Evolutionary conservation across 2,888 invertebrate species (phyloP).

Genomic region (Erebia ligea): DNA sequence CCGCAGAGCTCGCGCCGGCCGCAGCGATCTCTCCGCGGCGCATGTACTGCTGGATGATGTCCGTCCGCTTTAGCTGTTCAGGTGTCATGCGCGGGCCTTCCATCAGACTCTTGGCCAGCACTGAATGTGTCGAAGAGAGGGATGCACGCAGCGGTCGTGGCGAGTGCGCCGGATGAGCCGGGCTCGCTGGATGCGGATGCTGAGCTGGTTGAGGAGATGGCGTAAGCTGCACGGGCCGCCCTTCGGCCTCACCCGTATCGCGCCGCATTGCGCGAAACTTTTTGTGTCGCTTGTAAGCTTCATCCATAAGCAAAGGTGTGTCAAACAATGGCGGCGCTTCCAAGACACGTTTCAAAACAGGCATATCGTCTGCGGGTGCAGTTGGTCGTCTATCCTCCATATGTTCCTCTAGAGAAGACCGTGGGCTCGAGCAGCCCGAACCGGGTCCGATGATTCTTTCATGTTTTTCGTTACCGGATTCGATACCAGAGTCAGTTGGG

Average conservation of each 20-base stretch:
- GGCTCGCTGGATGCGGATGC: slow-evolving; percentile 74
- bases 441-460: slow-evolving; percentile 88
- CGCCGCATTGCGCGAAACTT: slow-evolving; percentile 95
- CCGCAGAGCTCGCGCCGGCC: slow-evolving; percentile 73
- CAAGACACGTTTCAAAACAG: slow-evolving; percentile 94
- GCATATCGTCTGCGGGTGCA: slow-evolving; percentile 93
- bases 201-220: slow-evolving; percentile 81
- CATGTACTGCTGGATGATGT: slow-evolving; percentile 96
- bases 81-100: slow-evolving; percentile 97
- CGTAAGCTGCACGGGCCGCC: slow-evolving; percentile 67
- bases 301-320: slow-evolving; percentile 95
- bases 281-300: slow-evolving; percentile 97
- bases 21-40: slow-evolving; percentile 87
- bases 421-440: slow-evolving; percentile 93
- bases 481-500: slow-evolving; percentile 96
- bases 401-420: slow-evolving; percentile 92
- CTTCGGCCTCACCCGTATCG: slow-evolving; percentile 90
- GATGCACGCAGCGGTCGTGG: slow-evolving; percentile 82
- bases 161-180: slow-evolving; percentile 77
- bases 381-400: slow-evolving; percentile 83
- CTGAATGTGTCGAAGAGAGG: slow-evolving; percentile 93
- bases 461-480: slow-evolving; percentile 94
- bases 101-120: slow-evolving; percentile 94
- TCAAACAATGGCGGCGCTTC: slow-evolving; percentile 96
- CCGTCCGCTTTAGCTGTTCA: slow-evolving; percentile 95